Percentiles rank a stretch among this genome's conserved stretches.
phyloP scores from a whole-genome alignment of 2,797 vertebrate genomes.

The Nannoperca australis region DNA sequence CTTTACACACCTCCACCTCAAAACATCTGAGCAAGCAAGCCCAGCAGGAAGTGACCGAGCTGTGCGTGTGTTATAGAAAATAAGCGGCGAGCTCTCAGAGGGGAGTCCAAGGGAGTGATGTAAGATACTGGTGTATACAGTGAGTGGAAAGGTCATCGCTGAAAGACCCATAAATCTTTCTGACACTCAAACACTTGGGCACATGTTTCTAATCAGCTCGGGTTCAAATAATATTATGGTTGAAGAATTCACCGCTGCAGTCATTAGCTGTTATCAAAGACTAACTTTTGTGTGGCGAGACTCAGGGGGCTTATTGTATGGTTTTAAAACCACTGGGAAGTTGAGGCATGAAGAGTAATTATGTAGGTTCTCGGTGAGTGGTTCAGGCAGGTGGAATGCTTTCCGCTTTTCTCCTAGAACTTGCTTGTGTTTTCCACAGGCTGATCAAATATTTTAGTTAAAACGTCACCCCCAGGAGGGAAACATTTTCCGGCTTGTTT shows the following conservation, averaged over 20 bases:
- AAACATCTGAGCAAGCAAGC: constrained; percentile 30
- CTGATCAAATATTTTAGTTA: constrained; percentile 55
- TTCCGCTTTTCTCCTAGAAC: constrained; percentile 46
- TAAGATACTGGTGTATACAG: constrained; percentile 35
- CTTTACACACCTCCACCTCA: neutral
- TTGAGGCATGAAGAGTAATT: constrained; percentile 66
- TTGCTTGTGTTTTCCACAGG: constrained; percentile 45
- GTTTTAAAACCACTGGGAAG: constrained; percentile 63
- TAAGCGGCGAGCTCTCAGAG: constrained; percentile 43
- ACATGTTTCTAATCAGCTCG: constrained; percentile 80
- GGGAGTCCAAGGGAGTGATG: constrained; percentile 42
- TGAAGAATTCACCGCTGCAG: constrained; percentile 60
- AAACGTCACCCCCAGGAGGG: constrained; percentile 25
- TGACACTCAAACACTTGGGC: constrained; percentile 68
- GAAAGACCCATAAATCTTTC: constrained; percentile 68
- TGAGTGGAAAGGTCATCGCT: constrained; percentile 69
- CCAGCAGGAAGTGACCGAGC: constrained; percentile 33
- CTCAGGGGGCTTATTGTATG: constrained; percentile 24
- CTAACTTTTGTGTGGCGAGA: constrained; percentile 51
- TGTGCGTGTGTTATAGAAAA: constrained; percentile 26
- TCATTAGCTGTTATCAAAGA: constrained; percentile 77
- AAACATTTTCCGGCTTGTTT: constrained; percentile 26
- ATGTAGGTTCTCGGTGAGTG: constrained; percentile 55
- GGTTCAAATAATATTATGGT: constrained; percentile 75
- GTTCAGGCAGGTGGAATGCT: constrained; percentile 66